Conservation (phyloP, 2,113 vertebrate genomes). For the Eclectus roratus region DNA sequence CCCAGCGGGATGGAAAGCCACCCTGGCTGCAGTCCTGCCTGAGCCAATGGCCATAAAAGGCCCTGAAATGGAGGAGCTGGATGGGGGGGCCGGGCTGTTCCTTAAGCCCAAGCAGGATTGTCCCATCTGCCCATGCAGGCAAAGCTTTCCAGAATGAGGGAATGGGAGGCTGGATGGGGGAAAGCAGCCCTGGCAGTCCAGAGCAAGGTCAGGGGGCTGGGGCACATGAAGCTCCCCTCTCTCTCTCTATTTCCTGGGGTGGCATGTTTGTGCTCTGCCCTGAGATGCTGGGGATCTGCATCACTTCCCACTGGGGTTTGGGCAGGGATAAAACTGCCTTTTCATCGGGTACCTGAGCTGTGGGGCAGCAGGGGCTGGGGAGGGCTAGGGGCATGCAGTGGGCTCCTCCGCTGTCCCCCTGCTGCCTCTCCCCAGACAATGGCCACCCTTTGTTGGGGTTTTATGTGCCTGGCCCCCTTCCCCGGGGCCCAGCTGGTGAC, state of each 20-base stretch:
- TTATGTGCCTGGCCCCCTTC: neutral
- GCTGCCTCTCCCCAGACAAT: slow-evolving; percentile 6
- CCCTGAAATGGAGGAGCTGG: slow-evolving; percentile 5
- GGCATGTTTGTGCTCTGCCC: fast-evolving
- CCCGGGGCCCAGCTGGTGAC: slow-evolving; percentile 41
- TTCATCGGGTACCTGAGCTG: slow-evolving; percentile 34
- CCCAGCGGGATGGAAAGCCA: neutral
- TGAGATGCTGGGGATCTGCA: fast-evolving
- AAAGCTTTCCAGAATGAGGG: neutral
- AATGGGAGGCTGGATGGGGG: neutral
- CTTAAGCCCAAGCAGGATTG: neutral
- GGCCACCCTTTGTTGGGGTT: slow-evolving; percentile 9
- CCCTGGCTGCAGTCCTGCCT: neutral
- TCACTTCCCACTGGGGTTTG: neutral
- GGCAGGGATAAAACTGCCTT: neutral
- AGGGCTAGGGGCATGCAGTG: neutral
- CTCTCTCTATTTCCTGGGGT: neutral
- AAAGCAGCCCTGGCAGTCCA: fast-evolving
- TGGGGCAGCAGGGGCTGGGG: neutral
- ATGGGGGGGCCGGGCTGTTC: neutral
- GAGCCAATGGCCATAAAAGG: slow-evolving; percentile 64
- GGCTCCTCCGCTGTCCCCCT: neutral
- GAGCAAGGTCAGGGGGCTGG: neutral
- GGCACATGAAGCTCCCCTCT: neutral
- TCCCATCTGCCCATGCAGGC: neutral